Percentiles rank a stretch among this genome's conserved stretches.
phyloP scores from a whole-genome alignment of 2,888 invertebrate genomes.

The Hirtodrosophila confusa region DNA sequence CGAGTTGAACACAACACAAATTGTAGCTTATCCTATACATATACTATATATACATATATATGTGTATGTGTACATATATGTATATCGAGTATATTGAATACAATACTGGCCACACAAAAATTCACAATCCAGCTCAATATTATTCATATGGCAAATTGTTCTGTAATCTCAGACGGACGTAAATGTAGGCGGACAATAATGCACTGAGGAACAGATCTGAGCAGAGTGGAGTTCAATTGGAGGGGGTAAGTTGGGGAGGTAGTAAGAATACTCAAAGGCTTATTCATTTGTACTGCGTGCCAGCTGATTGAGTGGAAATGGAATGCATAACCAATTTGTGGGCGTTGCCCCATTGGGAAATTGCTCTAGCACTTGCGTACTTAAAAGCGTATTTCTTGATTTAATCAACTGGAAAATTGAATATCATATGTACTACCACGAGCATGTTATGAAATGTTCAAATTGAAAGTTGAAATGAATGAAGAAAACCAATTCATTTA shows the following conservation, averaged over 20 bases:
- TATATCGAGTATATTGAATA: conserved; percentile 1
- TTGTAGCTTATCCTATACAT: neutral
- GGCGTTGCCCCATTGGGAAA: conserved; percentile 6
- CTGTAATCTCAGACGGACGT: conserved; percentile 33
- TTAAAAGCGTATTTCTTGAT: conserved; percentile 24
- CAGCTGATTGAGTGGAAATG: conserved; percentile 23
- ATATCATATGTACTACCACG: conserved; percentile 2
- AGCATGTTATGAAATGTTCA: neutral
- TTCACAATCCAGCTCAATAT: conserved; percentile 24
- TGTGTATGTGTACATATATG: neutral
- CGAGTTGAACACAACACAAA: neutral
- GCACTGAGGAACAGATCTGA: neutral
- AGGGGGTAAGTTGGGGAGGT: neutral
- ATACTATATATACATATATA: no score
- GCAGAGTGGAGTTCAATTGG: no score
- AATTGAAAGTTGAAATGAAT: neutral
- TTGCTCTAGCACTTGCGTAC: conserved; percentile 17
- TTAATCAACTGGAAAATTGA: conserved; percentile 45
- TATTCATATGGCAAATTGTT: conserved; percentile 46
- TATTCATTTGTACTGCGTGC: conserved; percentile 18
- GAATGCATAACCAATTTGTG: conserved; percentile 17
- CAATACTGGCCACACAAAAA: neutral
- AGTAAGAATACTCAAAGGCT: conserved; percentile 11
- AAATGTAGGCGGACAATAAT: conserved; percentile 11
- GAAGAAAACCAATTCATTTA: neutral